phyloP scores from a whole-genome alignment of 2,888 invertebrate genomes.

The Cinara cedri region DNA sequence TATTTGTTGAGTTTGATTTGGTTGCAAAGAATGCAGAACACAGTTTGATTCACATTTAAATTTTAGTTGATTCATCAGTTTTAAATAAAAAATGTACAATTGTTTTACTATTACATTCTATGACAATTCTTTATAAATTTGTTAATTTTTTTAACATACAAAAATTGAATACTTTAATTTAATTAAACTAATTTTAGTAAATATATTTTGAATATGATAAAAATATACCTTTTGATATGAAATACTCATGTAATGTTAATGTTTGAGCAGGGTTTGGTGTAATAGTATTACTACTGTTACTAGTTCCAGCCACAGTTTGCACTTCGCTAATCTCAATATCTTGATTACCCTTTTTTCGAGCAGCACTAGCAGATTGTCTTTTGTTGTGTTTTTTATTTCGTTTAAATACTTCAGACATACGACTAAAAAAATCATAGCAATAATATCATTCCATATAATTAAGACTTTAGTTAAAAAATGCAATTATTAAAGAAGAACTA shows the following conservation, averaged over 20 bases:
- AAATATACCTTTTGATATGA: constrained; percentile 49
- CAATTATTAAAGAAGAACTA: too few relatives aligned
- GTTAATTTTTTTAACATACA: too few relatives aligned
- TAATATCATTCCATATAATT: background rate
- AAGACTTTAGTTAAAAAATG: too few relatives aligned
- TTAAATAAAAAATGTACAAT: too few relatives aligned
- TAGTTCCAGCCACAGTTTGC: constrained; percentile 30
- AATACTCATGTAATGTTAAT: constrained; percentile 50
- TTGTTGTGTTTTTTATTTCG: constrained; percentile 53
- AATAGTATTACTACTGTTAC: constrained; percentile 35
- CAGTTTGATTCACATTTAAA: background rate
- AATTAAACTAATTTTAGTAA: too few relatives aligned
- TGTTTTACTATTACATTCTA: too few relatives aligned
- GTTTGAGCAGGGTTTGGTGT: constrained; percentile 44
- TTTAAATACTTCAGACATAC: constrained; percentile 52
- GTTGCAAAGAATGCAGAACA: too few relatives aligned
- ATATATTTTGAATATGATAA: too few relatives aligned
- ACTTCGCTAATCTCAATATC: constrained; percentile 41
- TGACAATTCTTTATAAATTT: too few relatives aligned
- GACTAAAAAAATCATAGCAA: constrained; percentile 9
- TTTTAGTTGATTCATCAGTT: too few relatives aligned
- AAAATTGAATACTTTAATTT: too few relatives aligned
- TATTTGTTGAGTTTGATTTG: too few relatives aligned
- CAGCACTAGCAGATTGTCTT: constrained; percentile 41
- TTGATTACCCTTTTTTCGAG: constrained; percentile 53